phyloP scores from a whole-genome alignment of 1,140 invertebrate genomes.

The Leptoteleia sp. region DNA sequence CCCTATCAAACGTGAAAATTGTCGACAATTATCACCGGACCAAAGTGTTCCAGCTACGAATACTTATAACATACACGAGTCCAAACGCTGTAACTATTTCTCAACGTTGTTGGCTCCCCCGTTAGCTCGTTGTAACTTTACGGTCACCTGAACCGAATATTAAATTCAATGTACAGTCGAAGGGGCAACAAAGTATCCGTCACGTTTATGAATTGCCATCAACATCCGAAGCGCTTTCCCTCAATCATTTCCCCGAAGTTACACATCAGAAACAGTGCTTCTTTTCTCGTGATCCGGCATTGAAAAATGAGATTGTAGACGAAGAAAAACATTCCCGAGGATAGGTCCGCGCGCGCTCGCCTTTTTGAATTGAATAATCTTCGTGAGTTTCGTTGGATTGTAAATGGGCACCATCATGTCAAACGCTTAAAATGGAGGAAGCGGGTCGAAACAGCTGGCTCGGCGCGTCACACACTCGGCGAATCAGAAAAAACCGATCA shows the following conservation, averaged over 20 bases:
- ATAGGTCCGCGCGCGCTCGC: slow-evolving; percentile 60
- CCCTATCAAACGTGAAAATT: neutral
- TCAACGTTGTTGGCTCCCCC: slow-evolving; percentile 9
- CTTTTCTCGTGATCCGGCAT: slow-evolving; percentile 32
- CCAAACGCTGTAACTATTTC: slow-evolving; percentile 11
- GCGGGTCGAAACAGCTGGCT: slow-evolving; percentile 72
- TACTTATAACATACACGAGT: too few relatives aligned
- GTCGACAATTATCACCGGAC: too few relatives aligned
- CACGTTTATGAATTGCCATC: neutral
- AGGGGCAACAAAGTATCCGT: slow-evolving; percentile 2
- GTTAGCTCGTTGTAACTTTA: slow-evolving; percentile 15
- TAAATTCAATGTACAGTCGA: neutral
- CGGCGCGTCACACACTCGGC: slow-evolving; percentile 62
- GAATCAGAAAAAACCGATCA: slow-evolving; percentile 74
- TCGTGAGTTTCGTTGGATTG: slow-evolving; percentile 72
- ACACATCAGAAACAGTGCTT: slow-evolving; percentile 23
- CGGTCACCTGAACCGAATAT: slow-evolving; percentile 16
- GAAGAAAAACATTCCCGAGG: slow-evolving; percentile 63
- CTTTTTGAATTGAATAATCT: slow-evolving; percentile 73
- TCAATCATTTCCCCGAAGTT: slow-evolving; percentile 26
- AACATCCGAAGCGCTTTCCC: slow-evolving; percentile 9
- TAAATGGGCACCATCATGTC: slow-evolving; percentile 69
- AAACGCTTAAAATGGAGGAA: slow-evolving; percentile 68
- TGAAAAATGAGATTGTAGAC: slow-evolving; percentile 55
- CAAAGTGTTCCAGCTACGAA: too few relatives aligned